Base-by-base conservation (phyloP, 2,797 vertebrate species). In the Chelonia mydas region DNA sequence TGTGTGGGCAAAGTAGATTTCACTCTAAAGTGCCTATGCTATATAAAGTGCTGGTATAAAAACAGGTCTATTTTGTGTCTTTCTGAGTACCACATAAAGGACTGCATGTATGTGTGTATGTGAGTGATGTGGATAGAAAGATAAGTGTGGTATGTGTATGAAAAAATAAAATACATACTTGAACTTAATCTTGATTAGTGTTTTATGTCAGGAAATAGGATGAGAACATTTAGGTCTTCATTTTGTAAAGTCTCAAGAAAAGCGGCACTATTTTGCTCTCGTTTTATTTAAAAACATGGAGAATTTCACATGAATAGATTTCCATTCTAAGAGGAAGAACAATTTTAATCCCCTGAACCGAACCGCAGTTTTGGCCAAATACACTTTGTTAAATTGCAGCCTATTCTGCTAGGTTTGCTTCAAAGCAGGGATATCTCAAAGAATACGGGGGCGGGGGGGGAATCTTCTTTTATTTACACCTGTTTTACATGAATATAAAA, bases 1-100 rank as follows among this genome's bases (percentile, higher is more conserved):
- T 93, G 91, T 89, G 81, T 96, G 93, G 95, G 94, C 96, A 96
- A 96, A 93, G 79, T 85, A 81, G 16, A 68, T n/a, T n/a, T 68
- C 88, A 92, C 92, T 97, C 96, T 96, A 94, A 96, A 97, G 95
- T 68, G 87, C 17, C 90, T 6, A 72, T 0, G 25, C 90, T 7
- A 72, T 0, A 86, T 61, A 45, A 78, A 88, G 92, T 11, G 61
- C 33, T 37, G 16, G n/a, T 37, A 16, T 68, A 21, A 68, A 68
- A 68, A n/a, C 17, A 68, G 17, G n/a, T 37, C n/a, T 68, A 68
- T 37, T 68, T 68, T 37, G 8, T 68, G 65, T 37, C 33, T 68
- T 37, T 68, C 33, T n/a, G 33, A n/a, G 33, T 68, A 68, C 16
- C n/a, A 37, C 17, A 37, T 37, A 37, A 37, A 19, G 19, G 65